phyloP scores from a whole-genome alignment of 2,113 vertebrate genomes.

The Dryoscopus gambensis region DNA sequence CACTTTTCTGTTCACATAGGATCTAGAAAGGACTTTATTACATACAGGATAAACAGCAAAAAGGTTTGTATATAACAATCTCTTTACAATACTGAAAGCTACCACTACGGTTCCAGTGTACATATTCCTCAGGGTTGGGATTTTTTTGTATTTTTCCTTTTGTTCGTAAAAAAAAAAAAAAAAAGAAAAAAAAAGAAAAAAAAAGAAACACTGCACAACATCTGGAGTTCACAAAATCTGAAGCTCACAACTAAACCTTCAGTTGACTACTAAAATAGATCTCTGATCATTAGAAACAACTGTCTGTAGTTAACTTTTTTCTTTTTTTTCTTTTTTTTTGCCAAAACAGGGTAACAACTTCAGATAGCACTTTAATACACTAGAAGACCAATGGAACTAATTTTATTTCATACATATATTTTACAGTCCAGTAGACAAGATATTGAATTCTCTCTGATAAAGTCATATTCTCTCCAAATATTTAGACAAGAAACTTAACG shows the following conservation, averaged over 20 bases:
- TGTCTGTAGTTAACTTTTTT: conserved; percentile 81
- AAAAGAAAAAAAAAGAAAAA: conserved; percentile 65
- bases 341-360: conserved; percentile 88
- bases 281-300: conserved; percentile 97
- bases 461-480: conserved; percentile 89
- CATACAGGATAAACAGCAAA: conserved; percentile 97
- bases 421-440: conserved; percentile 87
- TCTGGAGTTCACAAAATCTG: conserved; percentile 94
- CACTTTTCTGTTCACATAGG: conserved; percentile 87
- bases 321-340: conserved; percentile 58
- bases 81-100: conserved; percentile 97
- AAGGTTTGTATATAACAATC: conserved; percentile 91
- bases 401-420: conserved; percentile 90
- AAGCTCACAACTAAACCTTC: conserved; percentile 99
- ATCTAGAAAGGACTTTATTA: conserved; percentile 95
- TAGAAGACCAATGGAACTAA: conserved; percentile 90
- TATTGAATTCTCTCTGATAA: conserved; percentile 79
- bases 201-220: conserved; percentile 89
- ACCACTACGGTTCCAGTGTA: conserved; percentile 96
- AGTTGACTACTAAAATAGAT: conserved; percentile 99
- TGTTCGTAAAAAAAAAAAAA: conserved; percentile 67
- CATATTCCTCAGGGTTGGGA: conserved; percentile 72
- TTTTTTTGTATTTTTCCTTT: conserved; percentile 59
- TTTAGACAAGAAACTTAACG: conserved; percentile 68
- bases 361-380: conserved; percentile 94